Conservation (phyloP, 1,140 invertebrate genomes). For the Tetranychus cinnabarinus region DNA sequence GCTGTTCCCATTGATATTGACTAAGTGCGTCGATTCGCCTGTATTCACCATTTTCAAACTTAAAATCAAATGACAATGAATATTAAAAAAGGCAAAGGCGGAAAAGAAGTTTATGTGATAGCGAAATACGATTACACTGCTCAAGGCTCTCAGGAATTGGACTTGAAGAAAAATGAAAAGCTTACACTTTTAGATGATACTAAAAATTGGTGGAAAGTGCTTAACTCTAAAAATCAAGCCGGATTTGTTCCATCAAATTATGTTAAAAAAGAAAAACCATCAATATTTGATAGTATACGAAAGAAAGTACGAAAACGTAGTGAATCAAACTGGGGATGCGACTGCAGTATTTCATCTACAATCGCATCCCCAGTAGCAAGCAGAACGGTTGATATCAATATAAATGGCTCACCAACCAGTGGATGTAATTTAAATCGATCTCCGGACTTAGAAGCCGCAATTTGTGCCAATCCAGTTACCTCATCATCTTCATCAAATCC, state of each 20-base stretch:
- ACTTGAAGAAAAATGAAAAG: conserved; percentile 88
- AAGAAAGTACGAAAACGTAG: conserved; percentile 82
- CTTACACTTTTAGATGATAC: conserved; percentile 86
- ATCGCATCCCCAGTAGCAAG: conserved; percentile 12
- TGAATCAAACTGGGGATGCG: too few species aligned
- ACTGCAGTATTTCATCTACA: conserved; percentile 8
- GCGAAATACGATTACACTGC: conserved; percentile 97
- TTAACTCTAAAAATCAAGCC: conserved; percentile 68
- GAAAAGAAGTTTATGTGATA: conserved; percentile 79
- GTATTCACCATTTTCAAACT: too few species aligned
- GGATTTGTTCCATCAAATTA: conserved; percentile 99
- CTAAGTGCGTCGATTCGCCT: too few species aligned
- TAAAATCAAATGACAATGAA: too few species aligned
- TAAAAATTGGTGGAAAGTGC: conserved; percentile 94
- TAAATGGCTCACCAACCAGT: neutral
- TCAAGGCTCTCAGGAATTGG: conserved; percentile 86
- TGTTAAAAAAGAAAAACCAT: conserved; percentile 90
- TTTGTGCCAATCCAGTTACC: neutral
- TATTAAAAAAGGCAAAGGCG: conserved; percentile 18
- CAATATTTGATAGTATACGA: conserved; percentile 80
- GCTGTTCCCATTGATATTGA: too few species aligned
- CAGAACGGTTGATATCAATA: conserved; percentile 26
- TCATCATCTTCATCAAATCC: neutral
- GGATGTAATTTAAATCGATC: neutral
- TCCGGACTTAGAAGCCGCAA: neutral